Evolutionary conservation across 2,797 vertebrate species (phyloP).

Genomic region (Margarornis squamiger): DNA sequence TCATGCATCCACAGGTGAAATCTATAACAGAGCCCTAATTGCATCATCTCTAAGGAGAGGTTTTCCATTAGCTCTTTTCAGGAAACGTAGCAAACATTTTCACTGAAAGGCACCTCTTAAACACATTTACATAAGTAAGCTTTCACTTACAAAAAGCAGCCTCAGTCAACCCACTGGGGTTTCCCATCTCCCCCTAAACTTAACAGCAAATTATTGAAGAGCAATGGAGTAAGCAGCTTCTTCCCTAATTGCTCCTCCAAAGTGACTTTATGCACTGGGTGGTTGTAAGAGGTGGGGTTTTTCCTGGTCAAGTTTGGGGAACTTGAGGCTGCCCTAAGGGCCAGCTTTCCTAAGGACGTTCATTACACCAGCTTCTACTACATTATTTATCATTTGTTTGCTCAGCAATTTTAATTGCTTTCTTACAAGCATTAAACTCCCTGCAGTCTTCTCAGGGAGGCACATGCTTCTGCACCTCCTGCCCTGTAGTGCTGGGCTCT

Average conservation of each 20-base stretch:
- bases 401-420: slow-evolving; percentile 50
- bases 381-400: slow-evolving; percentile 54
- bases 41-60: not conserved
- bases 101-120: slow-evolving; percentile 60
- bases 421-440: not conserved
- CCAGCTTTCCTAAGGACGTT: slow-evolving; percentile 10
- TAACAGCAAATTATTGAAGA: slow-evolving; percentile 9
- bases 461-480: not conserved
- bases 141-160: slow-evolving; percentile 42
- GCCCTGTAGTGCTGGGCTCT: not conserved
- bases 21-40: slow-evolving; percentile 8
- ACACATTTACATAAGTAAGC: slow-evolving; percentile 62
- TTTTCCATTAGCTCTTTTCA: slow-evolving; percentile 61
- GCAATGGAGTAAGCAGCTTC: not conserved
- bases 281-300: not conserved
- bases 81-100: slow-evolving; percentile 54
- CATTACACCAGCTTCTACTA: slow-evolving; percentile 13
- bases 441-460: not conserved
- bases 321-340: not conserved
- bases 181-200: not conserved
- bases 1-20: slow-evolving; percentile 44
- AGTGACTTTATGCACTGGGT: not conserved
- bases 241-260: slow-evolving; percentile 44
- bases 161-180: slow-evolving; percentile 21
- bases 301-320: not conserved